Evolutionary conservation across 1,140 invertebrate genomes (phyloP).

Genomic region (Dendrolimus punctatus): DNA sequence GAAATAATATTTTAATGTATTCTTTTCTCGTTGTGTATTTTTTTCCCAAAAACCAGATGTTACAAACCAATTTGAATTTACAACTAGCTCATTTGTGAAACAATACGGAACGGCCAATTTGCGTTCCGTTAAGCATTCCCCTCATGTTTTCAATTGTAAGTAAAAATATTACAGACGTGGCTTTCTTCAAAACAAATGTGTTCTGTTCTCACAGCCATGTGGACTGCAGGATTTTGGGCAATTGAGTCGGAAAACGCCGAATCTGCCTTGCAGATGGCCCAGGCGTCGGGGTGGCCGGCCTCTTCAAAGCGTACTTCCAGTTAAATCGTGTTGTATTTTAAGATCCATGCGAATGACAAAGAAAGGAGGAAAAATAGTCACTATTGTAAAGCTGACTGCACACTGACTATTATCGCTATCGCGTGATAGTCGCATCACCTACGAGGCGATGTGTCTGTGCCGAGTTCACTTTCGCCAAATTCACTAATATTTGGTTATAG

Average conservation of each 20-base stretch:
- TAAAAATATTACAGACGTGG: conserved; percentile 40
- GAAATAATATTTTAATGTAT: no score
- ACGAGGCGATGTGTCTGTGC: no score
- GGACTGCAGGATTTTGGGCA: conserved; percentile 57
- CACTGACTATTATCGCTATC: no score
- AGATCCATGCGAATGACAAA: no score
- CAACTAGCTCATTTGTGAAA: conserved; percentile 24
- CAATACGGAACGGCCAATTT: conserved; percentile 24
- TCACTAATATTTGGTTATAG: background rate
- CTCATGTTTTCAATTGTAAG: conserved; percentile 22
- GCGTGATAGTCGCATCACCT: no score
- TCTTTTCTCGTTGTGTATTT: background rate
- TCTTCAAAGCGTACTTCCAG: conserved; percentile 43
- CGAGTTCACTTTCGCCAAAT: no score
- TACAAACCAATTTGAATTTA: conserved; percentile 25
- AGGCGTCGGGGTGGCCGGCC: conserved; percentile 27
- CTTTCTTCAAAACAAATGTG: conserved; percentile 40
- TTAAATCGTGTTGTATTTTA: conserved; percentile 14
- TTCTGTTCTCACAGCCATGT: conserved; percentile 54
- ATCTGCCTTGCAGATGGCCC: conserved; percentile 59
- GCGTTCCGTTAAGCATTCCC: conserved; percentile 12
- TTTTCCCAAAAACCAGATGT: conserved; percentile 18
- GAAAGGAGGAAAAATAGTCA: no score
- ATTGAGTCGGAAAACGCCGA: conserved; percentile 29
- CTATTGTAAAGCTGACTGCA: no score